Evolutionary conservation across 2,888 invertebrate species (phyloP).

Genomic region (Bombyx huttoni): DNA sequence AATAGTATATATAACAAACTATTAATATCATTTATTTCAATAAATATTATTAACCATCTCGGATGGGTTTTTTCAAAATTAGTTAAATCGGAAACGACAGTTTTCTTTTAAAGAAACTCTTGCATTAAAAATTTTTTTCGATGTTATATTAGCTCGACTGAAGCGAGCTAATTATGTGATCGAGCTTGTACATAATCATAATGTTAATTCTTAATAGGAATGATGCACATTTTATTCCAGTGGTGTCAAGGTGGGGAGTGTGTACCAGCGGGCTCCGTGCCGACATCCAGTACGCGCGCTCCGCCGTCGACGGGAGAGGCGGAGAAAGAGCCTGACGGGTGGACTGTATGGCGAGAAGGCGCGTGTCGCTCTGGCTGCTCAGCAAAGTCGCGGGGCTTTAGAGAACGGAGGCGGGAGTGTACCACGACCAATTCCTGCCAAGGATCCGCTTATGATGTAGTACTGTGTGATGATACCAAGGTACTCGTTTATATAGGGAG

Average conservation of each 20-base stretch:
- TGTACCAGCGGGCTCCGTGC: slow-evolving; percentile 39
- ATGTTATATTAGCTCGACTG: too few relatives aligned
- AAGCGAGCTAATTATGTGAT: too few relatives aligned
- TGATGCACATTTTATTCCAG: slow-evolving; percentile 27
- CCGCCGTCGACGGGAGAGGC: slow-evolving; percentile 60
- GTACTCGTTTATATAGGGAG: slow-evolving; percentile 27
- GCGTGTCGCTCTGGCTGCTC: slow-evolving; percentile 79
- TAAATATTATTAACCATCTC: too few relatives aligned
- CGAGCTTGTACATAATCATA: too few relatives aligned
- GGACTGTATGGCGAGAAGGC: slow-evolving; percentile 76
- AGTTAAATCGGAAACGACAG: too few relatives aligned
- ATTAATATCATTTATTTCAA: too few relatives aligned
- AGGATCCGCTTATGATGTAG: slow-evolving; percentile 76
- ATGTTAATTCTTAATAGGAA: too few relatives aligned
- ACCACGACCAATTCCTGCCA: slow-evolving; percentile 71
- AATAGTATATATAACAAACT: too few relatives aligned
- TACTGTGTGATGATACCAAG: slow-evolving; percentile 77
- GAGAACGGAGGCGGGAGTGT: slow-evolving; percentile 72
- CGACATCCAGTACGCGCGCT: slow-evolving; percentile 33
- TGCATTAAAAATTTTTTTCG: too few relatives aligned
- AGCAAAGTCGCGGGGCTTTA: slow-evolving; percentile 73
- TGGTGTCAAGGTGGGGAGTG: slow-evolving; percentile 80
- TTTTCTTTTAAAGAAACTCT: too few relatives aligned
- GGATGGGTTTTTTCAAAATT: too few relatives aligned
- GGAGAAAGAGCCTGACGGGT: slow-evolving; percentile 64